Percentiles rank a stretch among this genome's conserved stretches.
These are phyloP conservation scores for Sipha flava DNA, from an alignment of 1,140 invertebrate genomes.

Conservation along the genomic window DNA sequence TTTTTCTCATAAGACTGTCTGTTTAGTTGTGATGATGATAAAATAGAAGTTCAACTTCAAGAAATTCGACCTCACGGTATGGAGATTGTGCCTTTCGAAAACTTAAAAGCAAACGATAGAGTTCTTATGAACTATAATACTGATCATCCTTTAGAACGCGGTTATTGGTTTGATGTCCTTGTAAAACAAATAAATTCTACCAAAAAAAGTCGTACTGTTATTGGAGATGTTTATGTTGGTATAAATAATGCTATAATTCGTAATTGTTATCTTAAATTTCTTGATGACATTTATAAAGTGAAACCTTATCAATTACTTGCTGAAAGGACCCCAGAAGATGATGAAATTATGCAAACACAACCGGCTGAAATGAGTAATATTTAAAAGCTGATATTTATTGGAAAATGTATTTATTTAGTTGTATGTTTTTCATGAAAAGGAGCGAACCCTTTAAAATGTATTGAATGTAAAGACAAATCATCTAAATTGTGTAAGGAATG, in stretches of 20 bases:
- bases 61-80: conserved; percentile 60
- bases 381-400: not conserved
- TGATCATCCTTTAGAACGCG: conserved; percentile 57
- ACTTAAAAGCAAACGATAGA: conserved; percentile 53
- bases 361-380: conserved; percentile 37
- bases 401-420: not conserved
- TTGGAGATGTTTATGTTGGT: conserved; percentile 43
- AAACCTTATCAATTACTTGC: conserved; percentile 45
- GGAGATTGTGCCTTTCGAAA: conserved; percentile 47
- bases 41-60: conserved; percentile 42
- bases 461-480: conserved; percentile 59
- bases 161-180: conserved; percentile 65
- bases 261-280: conserved; percentile 47
- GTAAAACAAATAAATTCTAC: conserved; percentile 44
- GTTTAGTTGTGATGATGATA: not conserved
- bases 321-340: conserved; percentile 42
- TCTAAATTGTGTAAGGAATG: conserved; percentile 62
- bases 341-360: conserved; percentile 39
- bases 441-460: conserved; percentile 51
- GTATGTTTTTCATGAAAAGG: conserved; percentile 38
- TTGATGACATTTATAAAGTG: conserved; percentile 50
- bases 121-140: conserved; percentile 71
- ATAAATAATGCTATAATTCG: conserved; percentile 43
- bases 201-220: conserved; percentile 39
- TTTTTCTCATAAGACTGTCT: too few relatives aligned